These are phyloP conservation scores for Glaucomys volans DNA, from an alignment of 2,113 vertebrate species.

Conservation along the genomic window DNA sequence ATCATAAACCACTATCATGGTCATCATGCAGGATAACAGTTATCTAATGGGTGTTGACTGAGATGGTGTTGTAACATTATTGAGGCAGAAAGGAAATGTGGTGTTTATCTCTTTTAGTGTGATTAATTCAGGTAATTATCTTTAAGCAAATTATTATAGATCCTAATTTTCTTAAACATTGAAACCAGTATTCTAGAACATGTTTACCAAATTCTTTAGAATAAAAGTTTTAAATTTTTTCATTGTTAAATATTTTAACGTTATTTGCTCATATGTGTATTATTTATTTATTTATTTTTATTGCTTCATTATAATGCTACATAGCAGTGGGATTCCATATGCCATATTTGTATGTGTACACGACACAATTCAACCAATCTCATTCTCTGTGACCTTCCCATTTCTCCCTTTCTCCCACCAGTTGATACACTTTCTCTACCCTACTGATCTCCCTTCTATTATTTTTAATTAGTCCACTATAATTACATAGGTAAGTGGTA, in stretches of 20 bases:
- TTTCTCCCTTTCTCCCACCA: no score
- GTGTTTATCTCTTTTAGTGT: not conserved
- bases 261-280: not conserved
- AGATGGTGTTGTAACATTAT: not conserved
- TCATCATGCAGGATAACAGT: not conserved
- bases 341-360: no score
- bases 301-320: not conserved
- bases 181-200: not conserved
- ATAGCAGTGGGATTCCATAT: not conserved
- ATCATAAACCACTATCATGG: not conserved
- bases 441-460: no score
- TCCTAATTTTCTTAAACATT: not conserved
- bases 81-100: not conserved
- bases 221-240: not conserved
- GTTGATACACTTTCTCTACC: no score
- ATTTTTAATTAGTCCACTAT: no score
- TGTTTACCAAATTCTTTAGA: not conserved
- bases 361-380: no score
- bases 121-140: not conserved
- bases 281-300: not conserved
- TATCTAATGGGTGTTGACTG: not conserved
- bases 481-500: not conserved
- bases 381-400: not conserved
- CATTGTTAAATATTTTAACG: not conserved
- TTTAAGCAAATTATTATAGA: not conserved